These are phyloP conservation scores for Megaustenia siamemsis DNA, from an alignment of 2,888 invertebrate species.

Conservation along the genomic window DNA sequence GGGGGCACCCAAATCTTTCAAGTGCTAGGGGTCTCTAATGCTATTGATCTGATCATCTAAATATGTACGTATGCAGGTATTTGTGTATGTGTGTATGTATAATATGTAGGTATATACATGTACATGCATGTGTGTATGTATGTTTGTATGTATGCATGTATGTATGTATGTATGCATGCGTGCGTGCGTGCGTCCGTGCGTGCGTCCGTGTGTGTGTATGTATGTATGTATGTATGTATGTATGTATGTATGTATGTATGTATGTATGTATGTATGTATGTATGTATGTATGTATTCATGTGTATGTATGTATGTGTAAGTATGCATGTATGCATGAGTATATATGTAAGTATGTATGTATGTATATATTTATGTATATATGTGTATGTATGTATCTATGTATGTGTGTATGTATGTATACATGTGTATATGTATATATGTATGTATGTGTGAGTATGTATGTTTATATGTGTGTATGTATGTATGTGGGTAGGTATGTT, in stretches of 20 bases:
- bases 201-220: conserved; percentile 9
- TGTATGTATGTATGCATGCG: not conserved
- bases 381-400: not conserved
- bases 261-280: not conserved
- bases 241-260: not conserved
- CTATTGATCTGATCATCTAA: too few species aligned
- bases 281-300: too few species aligned
- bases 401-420: not conserved
- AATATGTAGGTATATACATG: conserved; percentile 1
- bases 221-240: conserved; percentile 12
- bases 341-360: too few species aligned
- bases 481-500: not conserved
- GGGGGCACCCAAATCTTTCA: too few species aligned
- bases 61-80: too few species aligned
- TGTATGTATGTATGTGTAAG: too few species aligned
- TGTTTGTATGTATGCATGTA: conserved; percentile 5
- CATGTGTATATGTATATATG: not conserved
- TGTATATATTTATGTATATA: too few species aligned
- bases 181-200: not conserved
- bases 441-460: too few species aligned
- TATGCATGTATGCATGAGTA: too few species aligned
- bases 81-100: conserved; percentile 13
- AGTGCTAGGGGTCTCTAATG: too few species aligned
- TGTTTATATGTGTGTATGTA: not conserved
- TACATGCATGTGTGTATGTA: conserved; percentile 6